Conservation (phyloP, 2,113 vertebrate species). For the Daboia siamensis region DNA sequence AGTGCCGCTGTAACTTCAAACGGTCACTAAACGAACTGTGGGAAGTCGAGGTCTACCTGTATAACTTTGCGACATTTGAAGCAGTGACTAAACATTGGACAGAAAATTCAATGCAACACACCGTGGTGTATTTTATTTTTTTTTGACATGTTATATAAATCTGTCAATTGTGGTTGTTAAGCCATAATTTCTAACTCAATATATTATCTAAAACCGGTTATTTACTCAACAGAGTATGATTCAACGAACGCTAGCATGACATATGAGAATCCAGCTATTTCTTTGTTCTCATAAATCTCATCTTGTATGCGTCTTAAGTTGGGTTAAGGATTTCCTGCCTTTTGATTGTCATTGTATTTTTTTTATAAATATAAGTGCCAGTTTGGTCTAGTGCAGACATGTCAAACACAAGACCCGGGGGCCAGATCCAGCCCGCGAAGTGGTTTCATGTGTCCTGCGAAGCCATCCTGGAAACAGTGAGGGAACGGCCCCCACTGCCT, state of each 20-base stretch:
- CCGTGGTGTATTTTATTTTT: not conserved
- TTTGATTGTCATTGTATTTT: too few species aligned
- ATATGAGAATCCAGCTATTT: not conserved
- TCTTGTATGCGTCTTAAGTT: not conserved
- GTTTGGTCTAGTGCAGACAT: not conserved
- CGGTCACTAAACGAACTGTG: too few species aligned
- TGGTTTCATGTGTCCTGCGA: too few species aligned
- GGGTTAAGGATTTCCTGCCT: not conserved
- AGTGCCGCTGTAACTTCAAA: not conserved
- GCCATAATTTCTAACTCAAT: not conserved
- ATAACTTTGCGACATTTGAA: not conserved
- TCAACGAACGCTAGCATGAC: not conserved
- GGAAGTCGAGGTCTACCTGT: not conserved
- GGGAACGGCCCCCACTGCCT: too few species aligned
- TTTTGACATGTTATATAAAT: not conserved
- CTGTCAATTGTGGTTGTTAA: not conserved
- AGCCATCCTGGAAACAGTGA: too few species aligned
- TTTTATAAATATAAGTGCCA: not conserved
- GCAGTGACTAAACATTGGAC: not conserved
- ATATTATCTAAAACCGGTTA: not conserved
- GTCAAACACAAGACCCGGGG: too few species aligned
- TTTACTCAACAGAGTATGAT: not conserved
- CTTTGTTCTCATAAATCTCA: accelerated
- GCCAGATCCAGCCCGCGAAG: too few species aligned
- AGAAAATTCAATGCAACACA: not conserved